Percentiles rank a stretch among this genome's conserved stretches.
Evolutionary conservation across 53 echinoderm and acorn worm genomes (phyloP).

Genomic region (Zoroaster sp.): DNA sequence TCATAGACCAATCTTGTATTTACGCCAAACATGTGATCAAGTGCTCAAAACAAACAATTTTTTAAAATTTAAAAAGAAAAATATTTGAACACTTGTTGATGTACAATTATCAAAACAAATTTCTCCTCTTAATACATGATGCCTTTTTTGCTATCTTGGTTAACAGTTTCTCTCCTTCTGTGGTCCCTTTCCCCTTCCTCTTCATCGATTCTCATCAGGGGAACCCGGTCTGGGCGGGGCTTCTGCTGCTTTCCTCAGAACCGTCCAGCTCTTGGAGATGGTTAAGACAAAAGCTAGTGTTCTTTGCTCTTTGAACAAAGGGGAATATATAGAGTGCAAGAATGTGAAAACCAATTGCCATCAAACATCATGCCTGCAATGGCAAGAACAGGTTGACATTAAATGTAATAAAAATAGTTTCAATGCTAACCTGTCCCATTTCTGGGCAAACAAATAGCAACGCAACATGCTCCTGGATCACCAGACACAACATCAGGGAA

Average conservation of each 20-base stretch:
- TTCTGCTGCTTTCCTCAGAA: constrained; percentile 62
- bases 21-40: too few species aligned
- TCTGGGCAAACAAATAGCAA: constrained; percentile 75
- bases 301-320: constrained; percentile 55
- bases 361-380: too few species aligned
- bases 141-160: constrained; percentile 84
- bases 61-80: too few species aligned
- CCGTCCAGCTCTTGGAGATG: constrained; percentile 73
- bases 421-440: constrained; percentile 66
- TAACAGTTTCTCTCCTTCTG: constrained; percentile 32
- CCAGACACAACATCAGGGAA: constrained; percentile 82
- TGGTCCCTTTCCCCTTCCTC: constrained; percentile 29
- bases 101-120: not conserved
- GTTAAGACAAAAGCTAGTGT: constrained; percentile 51
- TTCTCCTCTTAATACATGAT: constrained; percentile 52
- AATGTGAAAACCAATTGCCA: too few species aligned
- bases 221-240: constrained; percentile 34
- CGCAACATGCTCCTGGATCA: constrained; percentile 83
- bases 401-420: not conserved
- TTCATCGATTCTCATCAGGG: constrained; percentile 38
- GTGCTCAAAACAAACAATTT: too few species aligned
- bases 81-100: not conserved
- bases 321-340: too few species aligned
- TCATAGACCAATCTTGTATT: not conserved
- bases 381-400: too few species aligned